Base-by-base conservation (phyloP, 1,140 invertebrate species). In the Caerostris darwini region DNA sequence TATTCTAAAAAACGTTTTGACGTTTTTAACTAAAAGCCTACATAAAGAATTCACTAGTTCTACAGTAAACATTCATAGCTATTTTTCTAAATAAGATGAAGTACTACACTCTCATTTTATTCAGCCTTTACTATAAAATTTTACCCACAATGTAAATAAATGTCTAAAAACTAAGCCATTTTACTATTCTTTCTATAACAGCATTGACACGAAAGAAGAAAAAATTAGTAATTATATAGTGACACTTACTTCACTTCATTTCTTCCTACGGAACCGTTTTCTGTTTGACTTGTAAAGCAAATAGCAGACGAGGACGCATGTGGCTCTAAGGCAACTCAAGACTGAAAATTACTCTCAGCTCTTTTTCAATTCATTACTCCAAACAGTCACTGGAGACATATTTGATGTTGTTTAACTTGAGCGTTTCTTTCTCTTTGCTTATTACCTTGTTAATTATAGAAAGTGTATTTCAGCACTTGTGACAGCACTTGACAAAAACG, bases 401-500 rank as follows among this genome's bases (percentile, higher is more conserved):
- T 83, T 83, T 83, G 82, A 83, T 83, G 82, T 83, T 83, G 82
- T 83, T 83, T 83, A 83, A 83, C 82, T 83, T 83, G 56, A 19
- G 56, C 54, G 57, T 77, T 77, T 77, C 82, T 83, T 83, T 83
- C 82, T 3, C 82, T 57, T 56, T 83, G 54, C 56, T 83, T 83
- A 83, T 83, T 83, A 83, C 82, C 82, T 83, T 83, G 82, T 83
- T 83, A 83, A 83, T 83, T 83, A 83, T 83, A 83, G 82, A 83
- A 83, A 83, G 54, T 83, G 82, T 58, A 83, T 83, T 83, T 83
- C 54, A 57, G 14, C 82, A 83, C 14, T 56, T 83, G n/a, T 83
- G 82, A 83, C 82, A 58, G 82, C 3, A 58, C n/a, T 58, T 56
- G 14, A 56, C 57, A 57, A 83, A 83, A 83, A n/a, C 14, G 14